Percentiles rank a stretch among this genome's conserved stretches.
phyloP scores from a whole-genome alignment of 2,797 vertebrate species.

The Botia almorhae region DNA sequence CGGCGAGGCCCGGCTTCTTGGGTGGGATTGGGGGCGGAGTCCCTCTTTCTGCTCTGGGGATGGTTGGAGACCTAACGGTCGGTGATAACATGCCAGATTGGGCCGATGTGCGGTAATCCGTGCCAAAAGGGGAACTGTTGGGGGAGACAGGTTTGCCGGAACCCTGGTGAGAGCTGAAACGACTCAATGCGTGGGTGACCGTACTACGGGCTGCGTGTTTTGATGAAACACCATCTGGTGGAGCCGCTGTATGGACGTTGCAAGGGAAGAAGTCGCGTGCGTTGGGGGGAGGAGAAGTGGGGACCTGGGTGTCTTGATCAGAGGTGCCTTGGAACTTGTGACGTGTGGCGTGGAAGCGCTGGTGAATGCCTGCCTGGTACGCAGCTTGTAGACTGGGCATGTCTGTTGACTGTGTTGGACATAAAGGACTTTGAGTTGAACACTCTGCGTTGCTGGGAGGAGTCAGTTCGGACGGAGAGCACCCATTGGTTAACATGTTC shows the following conservation, averaged over 20 bases:
- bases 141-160: slow-evolving; percentile 78
- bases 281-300: slow-evolving; percentile 66
- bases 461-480: slow-evolving; percentile 64
- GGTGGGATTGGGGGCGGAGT: slow-evolving; percentile 95
- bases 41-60: slow-evolving; percentile 88
- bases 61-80: slow-evolving; percentile 88
- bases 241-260: slow-evolving; percentile 61
- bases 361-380: slow-evolving; percentile 94
- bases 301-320: slow-evolving; percentile 85
- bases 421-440: slow-evolving; percentile 45
- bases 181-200: slow-evolving; percentile 91
- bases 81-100: slow-evolving; percentile 78
- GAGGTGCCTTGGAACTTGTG: slow-evolving; percentile 90
- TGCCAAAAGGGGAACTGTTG: slow-evolving; percentile 84
- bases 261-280: slow-evolving; percentile 62
- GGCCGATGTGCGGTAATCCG: slow-evolving; percentile 83
- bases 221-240: slow-evolving; percentile 79
- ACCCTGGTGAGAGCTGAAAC: slow-evolving; percentile 83
- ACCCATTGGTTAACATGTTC: slow-evolving; percentile 56
- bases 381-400: slow-evolving; percentile 85
- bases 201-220: slow-evolving; percentile 94
- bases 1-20: slow-evolving; percentile 91
- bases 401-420: not conserved
- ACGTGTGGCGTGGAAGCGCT: slow-evolving; percentile 94
- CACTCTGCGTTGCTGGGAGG: slow-evolving; percentile 68